Evolutionary conservation across 1,140 invertebrate genomes (phyloP), one percentile per base, ranked within the genome.

Genomic region (Pemphigus obesinymphae): DNA sequence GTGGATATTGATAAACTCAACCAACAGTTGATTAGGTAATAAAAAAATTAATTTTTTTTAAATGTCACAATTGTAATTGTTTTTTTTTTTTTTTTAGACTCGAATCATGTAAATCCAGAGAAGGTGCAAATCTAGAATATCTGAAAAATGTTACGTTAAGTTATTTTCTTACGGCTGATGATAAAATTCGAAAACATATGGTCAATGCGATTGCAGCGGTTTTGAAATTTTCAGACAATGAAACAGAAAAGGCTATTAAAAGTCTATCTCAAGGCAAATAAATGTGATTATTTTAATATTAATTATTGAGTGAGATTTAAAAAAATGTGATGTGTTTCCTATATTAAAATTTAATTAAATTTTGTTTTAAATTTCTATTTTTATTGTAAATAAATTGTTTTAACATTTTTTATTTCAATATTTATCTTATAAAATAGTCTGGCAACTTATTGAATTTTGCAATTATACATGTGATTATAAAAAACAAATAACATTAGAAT

Each of bases 141-240:
- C 86, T 97, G 82, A 97, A 97, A 87, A 97, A 97, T 88, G 95
- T 97, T 11, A 91, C 96, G 58, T 90, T 95, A 26, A 93, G 93
- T 83, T 96, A 92, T 86, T 89, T 97, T 73, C 89, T 92, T n/a
- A 92, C 91, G 15, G 89, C 88, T 1, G 93, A 95, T 86, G 86
- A 87, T 17, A 89, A 89, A 7, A 92, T 91, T 11, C 91, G 92
- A 84, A 89, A 90, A 29, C 93, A 95, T 85, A 96, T 96, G 94
- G 85, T 96, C 17, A 96, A 96, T 88, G 95, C 95, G 0, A 96
- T 96, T 82, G 91, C 93, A 1, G 93, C 94, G 20, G 92, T 96
- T 6, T 88, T 97, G 10, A 91, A 94, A 85, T 96, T 96, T 85
- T 94, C 92, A 81, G 85, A 89, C 4, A 86, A 88, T 15, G 95